These are phyloP conservation scores for Agonopterix arenella DNA, from an alignment of 2,888 invertebrate genomes.

Conservation along the genomic window DNA sequence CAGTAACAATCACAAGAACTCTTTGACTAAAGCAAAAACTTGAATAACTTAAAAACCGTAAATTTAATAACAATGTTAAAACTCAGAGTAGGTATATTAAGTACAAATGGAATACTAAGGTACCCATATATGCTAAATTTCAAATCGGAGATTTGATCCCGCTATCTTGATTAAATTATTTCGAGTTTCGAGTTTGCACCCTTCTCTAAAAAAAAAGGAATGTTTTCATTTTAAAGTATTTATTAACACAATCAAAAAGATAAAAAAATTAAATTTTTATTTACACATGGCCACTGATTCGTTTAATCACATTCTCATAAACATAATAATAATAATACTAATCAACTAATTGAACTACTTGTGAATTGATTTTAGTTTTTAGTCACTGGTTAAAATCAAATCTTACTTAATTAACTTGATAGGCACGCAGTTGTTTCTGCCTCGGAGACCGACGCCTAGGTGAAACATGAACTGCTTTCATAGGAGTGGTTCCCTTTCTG, in stretches of 20 bases:
- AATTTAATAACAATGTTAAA: too few species aligned
- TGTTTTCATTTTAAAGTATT: conserved; percentile 3
- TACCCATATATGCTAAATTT: too few species aligned
- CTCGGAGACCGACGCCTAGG: conserved; percentile 62
- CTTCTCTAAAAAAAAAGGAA: conserved; percentile 2
- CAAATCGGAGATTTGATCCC: too few species aligned
- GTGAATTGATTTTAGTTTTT: conserved; percentile 11
- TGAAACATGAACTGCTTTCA: conserved; percentile 68
- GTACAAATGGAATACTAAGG: too few species aligned
- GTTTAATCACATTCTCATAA: conserved; percentile 7
- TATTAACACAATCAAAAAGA: conserved; percentile 1
- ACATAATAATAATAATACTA: background rate
- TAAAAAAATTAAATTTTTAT: conserved; percentile 21
- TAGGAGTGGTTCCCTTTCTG: conserved; percentile 76
- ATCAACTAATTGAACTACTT: conserved; percentile 14
- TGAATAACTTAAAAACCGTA: too few species aligned
- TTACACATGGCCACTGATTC: conserved; percentile 47
- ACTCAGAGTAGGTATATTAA: too few species aligned
- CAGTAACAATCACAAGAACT: too few species aligned
- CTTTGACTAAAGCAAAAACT: too few species aligned
- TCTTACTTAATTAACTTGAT: conserved; percentile 21
- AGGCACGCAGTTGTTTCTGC: conserved; percentile 37
- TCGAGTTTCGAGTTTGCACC: background rate
- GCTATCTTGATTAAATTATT: too few species aligned
- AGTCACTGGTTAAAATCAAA: background rate